Conservation (phyloP, 2,113 vertebrate species). For the Athene cunicularia region DNA sequence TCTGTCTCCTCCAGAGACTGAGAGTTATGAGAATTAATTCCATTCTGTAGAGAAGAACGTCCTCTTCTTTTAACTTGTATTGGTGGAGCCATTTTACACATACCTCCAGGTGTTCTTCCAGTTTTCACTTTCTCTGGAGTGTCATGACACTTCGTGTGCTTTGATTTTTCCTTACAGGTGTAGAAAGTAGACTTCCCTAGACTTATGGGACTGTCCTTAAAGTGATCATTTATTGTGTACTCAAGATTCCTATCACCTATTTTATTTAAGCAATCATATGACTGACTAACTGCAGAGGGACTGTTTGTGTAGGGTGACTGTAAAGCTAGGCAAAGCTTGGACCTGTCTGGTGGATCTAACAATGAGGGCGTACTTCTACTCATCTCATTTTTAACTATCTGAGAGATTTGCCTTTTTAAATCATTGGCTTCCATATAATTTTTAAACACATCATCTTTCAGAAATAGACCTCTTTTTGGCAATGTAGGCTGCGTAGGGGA, state of each 20-base stretch:
- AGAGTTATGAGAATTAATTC: not conserved
- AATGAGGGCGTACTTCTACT: constrained; percentile 87
- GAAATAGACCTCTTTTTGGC: constrained; percentile 87
- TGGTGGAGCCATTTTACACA: not conserved
- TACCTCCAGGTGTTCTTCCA: not conserved
- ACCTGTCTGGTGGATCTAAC: constrained; percentile 84
- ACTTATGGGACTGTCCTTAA: constrained; percentile 68
- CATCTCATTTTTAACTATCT: constrained; percentile 82
- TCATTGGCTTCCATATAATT: constrained; percentile 45
- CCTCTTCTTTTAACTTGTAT: not conserved
- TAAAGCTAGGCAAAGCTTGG: constrained; percentile 89
- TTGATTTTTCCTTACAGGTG: constrained; percentile 71
- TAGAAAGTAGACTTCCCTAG: constrained; percentile 49
- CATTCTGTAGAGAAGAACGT: constrained; percentile 7
- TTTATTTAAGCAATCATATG: constrained; percentile 83
- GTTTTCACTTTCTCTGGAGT: constrained; percentile 26
- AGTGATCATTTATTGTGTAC: constrained; percentile 53
- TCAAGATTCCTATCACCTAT: constrained; percentile 70
- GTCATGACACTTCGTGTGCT: constrained; percentile 56
- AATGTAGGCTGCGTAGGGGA: constrained; percentile 88
- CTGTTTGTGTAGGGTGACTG: constrained; percentile 78
- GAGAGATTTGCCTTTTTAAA: constrained; percentile 56
- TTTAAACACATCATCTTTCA: constrained; percentile 74
- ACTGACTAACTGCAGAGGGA: constrained; percentile 81
- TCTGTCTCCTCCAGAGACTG: constrained; percentile 44